A percentile compares a stretch with the other conserved stretches of the same genome.
These are phyloP conservation scores for Bradypus variegatus DNA, from an alignment of 2,797 vertebrate species.

Conservation along the genomic window DNA sequence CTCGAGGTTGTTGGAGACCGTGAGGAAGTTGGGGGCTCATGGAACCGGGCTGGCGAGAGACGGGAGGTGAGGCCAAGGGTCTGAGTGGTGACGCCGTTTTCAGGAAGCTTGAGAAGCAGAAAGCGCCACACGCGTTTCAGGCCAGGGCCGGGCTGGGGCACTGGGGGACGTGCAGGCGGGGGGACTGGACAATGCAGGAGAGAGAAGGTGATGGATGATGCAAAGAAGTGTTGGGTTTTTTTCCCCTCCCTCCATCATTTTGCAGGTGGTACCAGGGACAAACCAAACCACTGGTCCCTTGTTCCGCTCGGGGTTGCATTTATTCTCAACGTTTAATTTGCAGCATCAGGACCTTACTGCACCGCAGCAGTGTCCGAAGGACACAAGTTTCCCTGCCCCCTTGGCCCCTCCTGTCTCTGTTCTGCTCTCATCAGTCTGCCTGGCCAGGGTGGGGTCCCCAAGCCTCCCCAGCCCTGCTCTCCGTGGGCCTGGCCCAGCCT, in stretches of 20 bases:
- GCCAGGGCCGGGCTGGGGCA: not conserved
- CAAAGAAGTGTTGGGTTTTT: accelerated
- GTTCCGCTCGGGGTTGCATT: not conserved
- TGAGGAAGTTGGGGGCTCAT: not conserved
- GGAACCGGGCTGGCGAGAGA: not conserved
- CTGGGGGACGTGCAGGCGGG: not conserved
- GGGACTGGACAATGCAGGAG: accelerated
- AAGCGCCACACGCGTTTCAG: not conserved
- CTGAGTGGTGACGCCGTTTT: not conserved
- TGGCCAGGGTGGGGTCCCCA: not conserved
- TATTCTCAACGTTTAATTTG: not conserved
- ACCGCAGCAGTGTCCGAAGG: not conserved
- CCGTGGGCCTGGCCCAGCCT: not conserved
- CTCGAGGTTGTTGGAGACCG: not conserved
- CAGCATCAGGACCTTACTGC: not conserved
- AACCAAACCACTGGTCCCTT: not conserved
- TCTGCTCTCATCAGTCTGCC: not conserved
- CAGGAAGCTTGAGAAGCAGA: not conserved
- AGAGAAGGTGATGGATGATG: not conserved
- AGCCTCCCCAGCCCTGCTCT: not conserved
- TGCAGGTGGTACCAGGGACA: not conserved
- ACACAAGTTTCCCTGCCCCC: not conserved
- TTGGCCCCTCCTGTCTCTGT: not conserved
- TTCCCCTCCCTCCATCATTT: not conserved
- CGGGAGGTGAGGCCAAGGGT: no score